These are phyloP conservation scores for Tychaedon coryphoeus DNA, from an alignment of 2,113 vertebrate species.

Conservation along the genomic window DNA sequence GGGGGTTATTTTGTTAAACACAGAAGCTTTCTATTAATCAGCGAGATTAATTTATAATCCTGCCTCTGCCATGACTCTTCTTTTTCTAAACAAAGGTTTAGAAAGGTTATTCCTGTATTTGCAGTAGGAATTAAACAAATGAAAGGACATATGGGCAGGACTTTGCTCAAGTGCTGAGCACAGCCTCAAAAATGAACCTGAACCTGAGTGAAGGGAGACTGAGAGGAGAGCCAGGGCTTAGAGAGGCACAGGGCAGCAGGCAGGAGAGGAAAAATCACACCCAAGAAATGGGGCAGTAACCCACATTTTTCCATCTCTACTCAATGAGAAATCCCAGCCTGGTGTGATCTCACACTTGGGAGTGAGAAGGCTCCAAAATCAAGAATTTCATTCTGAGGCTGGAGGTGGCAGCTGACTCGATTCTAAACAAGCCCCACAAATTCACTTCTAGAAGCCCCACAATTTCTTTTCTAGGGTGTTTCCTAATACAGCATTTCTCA, in stretches of 20 bases:
- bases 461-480: neutral
- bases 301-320: neutral
- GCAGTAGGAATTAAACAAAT: neutral
- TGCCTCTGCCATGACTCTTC: neutral
- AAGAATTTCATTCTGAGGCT: neutral
- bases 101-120: neutral
- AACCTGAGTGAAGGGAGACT: neutral
- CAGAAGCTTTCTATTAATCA: neutral
- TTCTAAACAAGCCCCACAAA: neutral
- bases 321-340: neutral
- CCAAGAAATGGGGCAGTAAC: neutral
- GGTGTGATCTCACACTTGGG: neutral
- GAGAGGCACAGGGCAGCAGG: neutral
- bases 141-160: neutral
- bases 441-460: neutral
- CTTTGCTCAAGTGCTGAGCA: neutral
- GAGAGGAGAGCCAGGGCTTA: neutral
- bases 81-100: neutral
- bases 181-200: neutral
- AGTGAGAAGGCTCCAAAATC: neutral
- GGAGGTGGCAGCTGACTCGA: neutral
- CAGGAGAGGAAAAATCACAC: neutral
- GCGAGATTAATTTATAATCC: slow-evolving; percentile 9
- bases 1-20: neutral
- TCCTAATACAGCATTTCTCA: neutral